Evolutionary conservation across 2,113 vertebrate species (phyloP).

Genomic region (Nansenia antarctica): DNA sequence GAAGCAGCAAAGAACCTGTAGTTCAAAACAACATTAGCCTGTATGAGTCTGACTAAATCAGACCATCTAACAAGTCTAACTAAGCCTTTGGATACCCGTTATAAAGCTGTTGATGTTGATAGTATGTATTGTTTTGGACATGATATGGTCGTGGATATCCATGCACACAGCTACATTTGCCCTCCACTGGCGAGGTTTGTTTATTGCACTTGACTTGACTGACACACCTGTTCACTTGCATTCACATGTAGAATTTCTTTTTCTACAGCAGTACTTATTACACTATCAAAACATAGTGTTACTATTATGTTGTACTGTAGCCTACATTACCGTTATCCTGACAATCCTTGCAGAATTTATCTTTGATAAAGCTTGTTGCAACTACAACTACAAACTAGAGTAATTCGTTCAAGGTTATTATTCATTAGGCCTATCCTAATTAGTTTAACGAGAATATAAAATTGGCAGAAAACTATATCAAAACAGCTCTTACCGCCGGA

Average conservation of each 20-base stretch:
- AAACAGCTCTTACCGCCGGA: conserved; percentile 72
- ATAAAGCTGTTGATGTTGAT: too few relatives aligned
- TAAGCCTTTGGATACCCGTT: too few relatives aligned
- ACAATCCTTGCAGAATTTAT: neutral
- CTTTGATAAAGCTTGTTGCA: neutral
- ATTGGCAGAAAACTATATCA: neutral
- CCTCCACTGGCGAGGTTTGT: neutral
- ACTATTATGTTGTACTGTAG: too few relatives aligned
- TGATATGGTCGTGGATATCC: too few relatives aligned
- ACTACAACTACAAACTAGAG: neutral
- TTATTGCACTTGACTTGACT: neutral
- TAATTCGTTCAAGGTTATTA: neutral
- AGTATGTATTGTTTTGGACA: neutral
- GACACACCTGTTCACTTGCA: neutral
- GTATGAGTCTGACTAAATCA: neutral
- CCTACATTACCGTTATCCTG: neutral
- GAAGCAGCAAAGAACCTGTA: conserved; percentile 80
- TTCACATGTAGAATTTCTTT: neutral
- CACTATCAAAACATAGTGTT: too few relatives aligned
- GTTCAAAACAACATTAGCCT: neutral
- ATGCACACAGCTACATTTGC: neutral
- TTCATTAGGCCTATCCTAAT: neutral
- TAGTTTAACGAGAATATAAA: neutral
- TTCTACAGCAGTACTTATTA: too few relatives aligned
- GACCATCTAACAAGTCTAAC: neutral